Conservation (phyloP, 2,113 vertebrate genomes). For the Toxotes chatareus region DNA sequence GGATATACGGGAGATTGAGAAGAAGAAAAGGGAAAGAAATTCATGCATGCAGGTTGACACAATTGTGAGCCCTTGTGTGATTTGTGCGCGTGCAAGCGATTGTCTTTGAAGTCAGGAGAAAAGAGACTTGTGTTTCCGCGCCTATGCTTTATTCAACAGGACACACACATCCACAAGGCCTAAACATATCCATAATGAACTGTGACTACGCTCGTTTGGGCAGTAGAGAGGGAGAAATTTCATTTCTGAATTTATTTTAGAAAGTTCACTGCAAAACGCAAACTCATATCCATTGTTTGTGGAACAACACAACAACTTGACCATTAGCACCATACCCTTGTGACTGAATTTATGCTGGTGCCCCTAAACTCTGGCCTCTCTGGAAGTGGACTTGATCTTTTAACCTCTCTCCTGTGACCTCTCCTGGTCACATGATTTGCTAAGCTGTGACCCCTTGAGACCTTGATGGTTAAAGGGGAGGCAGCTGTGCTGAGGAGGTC, state of each 20-base stretch:
- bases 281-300: constrained; percentile 11
- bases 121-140: constrained; percentile 50
- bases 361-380: constrained; percentile 58
- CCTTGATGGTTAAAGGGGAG: constrained; percentile 58
- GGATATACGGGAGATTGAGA: constrained; percentile 33
- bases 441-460: constrained; percentile 65
- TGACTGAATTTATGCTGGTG: constrained; percentile 27
- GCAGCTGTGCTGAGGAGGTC: constrained; percentile 70
- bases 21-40: constrained; percentile 25
- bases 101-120: constrained; percentile 71
- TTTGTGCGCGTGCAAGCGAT: constrained; percentile 31
- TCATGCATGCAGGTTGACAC: constrained; percentile 52
- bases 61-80: constrained; percentile 43
- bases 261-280: neutral
- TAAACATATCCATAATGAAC: constrained; percentile 51
- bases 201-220: constrained; percentile 19
- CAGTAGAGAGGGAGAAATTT: constrained; percentile 10
- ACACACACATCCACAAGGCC: constrained; percentile 33
- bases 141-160: constrained; percentile 63
- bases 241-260: constrained; percentile 10
- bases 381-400: constrained; percentile 81
- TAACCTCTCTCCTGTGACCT: constrained; percentile 63
- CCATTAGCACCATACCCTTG: constrained; percentile 44
- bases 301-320: constrained; percentile 25
- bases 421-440: constrained; percentile 72